Percentiles rank a stretch among this genome's conserved stretches.
phyloP scores from a whole-genome alignment of 2,797 vertebrate genomes.

The Somateria mollissima region DNA sequence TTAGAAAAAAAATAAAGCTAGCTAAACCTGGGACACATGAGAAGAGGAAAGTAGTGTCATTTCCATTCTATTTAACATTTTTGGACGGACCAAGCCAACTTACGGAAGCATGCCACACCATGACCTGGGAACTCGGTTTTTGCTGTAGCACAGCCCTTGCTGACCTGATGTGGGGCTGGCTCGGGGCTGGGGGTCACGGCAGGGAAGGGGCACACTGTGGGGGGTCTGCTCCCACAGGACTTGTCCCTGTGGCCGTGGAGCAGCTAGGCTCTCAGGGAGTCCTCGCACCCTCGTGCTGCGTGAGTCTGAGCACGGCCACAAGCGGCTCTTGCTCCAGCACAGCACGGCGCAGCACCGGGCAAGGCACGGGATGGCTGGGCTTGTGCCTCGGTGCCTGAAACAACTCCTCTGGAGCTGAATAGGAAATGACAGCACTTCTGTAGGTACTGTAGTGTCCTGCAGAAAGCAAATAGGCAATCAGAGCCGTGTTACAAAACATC shows the following conservation, averaged over 20 bases:
- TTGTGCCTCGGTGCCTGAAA: not conserved
- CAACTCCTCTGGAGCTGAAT: not conserved
- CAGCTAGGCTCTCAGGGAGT: not conserved
- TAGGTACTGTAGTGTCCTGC: not conserved
- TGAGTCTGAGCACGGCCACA: not conserved
- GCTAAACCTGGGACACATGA: not conserved
- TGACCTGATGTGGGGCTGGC: not conserved
- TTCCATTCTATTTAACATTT: not conserved
- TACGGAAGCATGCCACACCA: too few relatives aligned
- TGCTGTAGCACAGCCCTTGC: not conserved
- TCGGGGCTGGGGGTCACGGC: accelerated
- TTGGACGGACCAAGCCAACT: not conserved
- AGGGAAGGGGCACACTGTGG: too few relatives aligned
- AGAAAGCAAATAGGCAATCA: not conserved
- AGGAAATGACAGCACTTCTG: not conserved
- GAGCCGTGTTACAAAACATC: not conserved
- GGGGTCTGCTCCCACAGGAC: not conserved
- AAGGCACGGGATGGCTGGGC: not conserved
- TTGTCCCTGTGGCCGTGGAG: not conserved
- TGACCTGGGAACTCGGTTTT: not conserved
- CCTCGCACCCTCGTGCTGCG: not conserved
- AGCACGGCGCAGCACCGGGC: not conserved
- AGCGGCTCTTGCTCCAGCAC: not conserved
- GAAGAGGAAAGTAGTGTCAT: not conserved
- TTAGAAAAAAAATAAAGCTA: constrained; percentile 10